phyloP scores from a whole-genome alignment of 2,113 vertebrate species.

The Cichladusa arquata region DNA sequence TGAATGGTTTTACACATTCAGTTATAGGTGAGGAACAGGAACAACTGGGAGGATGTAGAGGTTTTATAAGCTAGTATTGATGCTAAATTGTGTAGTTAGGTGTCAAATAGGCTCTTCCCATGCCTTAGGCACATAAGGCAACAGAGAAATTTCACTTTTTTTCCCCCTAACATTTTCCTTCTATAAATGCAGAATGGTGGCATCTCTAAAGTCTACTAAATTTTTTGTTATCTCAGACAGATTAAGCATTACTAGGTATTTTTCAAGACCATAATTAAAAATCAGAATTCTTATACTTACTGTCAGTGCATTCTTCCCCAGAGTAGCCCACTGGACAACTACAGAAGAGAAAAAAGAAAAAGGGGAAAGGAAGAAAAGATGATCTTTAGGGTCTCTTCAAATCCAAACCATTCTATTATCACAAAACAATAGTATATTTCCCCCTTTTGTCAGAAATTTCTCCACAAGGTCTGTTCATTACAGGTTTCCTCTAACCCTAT shows the following conservation, averaged over 20 bases:
- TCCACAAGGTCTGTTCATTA: neutral
- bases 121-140: neutral
- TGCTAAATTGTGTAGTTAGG: neutral
- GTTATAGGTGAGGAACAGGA: neutral
- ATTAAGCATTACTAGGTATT: neutral
- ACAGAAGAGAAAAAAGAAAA: neutral
- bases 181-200: neutral
- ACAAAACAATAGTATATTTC: neutral
- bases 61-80: neutral
- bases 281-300: slow-evolving; percentile 65
- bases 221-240: neutral
- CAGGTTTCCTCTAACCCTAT: neutral
- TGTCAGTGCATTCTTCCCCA: slow-evolving; percentile 49
- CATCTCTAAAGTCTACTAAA: neutral
- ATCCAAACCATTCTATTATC: neutral
- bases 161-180: neutral
- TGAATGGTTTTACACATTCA: neutral
- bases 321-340: slow-evolving; percentile 72
- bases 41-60: neutral
- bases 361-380: neutral
- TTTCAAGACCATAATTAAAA: neutral
- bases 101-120: neutral
- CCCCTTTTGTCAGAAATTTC: neutral
- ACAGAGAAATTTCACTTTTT: neutral
- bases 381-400: neutral